Base-by-base conservation (phyloP, 2,113 vertebrate species). In the Tragulus kanchil region DNA sequence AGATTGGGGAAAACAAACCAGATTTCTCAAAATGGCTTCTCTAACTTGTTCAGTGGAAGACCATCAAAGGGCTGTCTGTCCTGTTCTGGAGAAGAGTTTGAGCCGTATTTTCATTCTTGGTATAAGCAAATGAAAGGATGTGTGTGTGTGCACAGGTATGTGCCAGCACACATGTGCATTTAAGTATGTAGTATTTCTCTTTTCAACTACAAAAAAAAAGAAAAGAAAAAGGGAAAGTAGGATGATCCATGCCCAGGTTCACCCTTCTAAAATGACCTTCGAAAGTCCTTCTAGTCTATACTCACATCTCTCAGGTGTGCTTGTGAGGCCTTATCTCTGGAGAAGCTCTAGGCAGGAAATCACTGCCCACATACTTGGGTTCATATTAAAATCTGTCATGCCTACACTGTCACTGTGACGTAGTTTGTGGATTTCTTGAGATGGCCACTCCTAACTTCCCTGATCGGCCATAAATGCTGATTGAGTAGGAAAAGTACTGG, bases 401-500 rank as follows among this genome's bases (percentile, higher is more conserved):
- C 67, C 25, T 28, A 12, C 67, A 69, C 4, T 67, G 54, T 56
- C 65, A 62, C 82, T 82, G n/a, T 50, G 81, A 67, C 64, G 52
- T 45, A 61, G 50, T 56, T 71, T 61, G 13, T 61, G 28, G 19
- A 52, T 87, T 90, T 92, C 50, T 82, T 31, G 14, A 82, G 48
- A 36, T 78, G 56, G 48, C 73, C 23, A 45, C 23, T 54, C 19
- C 42, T 87, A 5, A 23, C 58, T 92, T 94, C 69, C 48, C n/a
- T 31, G 65, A 71, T 54, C 81, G 82, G 52, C 81, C 62, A 73
- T 85, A 75, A 26, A 95, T 82, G 67, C n/a, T 78, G 28, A 85
- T 75, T 17, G 9, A 56, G 26, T 62, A 79, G 85, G 82, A 86
- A 96, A 96, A 88, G 50, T 58, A 93, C 87, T 25, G 62, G 61